Base-by-base conservation (phyloP, 2,888 invertebrate species). In the Pyralis farinalis region DNA sequence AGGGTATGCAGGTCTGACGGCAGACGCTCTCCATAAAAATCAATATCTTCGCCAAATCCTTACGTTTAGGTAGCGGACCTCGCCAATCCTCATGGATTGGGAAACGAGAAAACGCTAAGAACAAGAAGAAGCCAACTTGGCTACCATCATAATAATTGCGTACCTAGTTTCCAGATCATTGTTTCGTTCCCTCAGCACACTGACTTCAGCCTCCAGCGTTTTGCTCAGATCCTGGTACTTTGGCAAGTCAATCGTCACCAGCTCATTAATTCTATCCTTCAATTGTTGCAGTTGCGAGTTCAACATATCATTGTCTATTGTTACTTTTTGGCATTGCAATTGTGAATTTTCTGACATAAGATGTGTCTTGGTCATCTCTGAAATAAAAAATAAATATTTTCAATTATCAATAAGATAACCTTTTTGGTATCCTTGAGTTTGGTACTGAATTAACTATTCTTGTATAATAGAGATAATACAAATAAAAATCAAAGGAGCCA, bases 161-260 rank as follows among this genome's bases (percentile, higher is more conserved):
- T 58, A 86, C 86, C 65, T 73, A 1, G 76, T 70, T 47, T 84
- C 79, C 34, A 84, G 61, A 1, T 79, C 73, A 9, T 51, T 62
- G 46, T 78, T 81, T 39, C 48, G 58, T 20, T 63, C 63, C 34
- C 57, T 76, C 33, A 82, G 44, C 10, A 58, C 22, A 16, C 45
- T 44, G 8, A 73, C 40, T 48, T 81, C 75, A 1, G 51, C 52
- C 29, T 77, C 65, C 37, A 82, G 44, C 4, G 54, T 57, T 34
- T 62, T 55, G 43, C 63, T 73, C 1, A 60, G 50, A 7, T 71
- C 70, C 37, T 63, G 73, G 28, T 71, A 68, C 30, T 63, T 70
- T 1, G 46, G 40, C 3, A 67, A 44, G 45, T 83, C 76, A 5
- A 53, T 49, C 7, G 46, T 58, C 3, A 59, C 71, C 3, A 74